These are phyloP conservation scores for Pomatostomus ruficeps DNA, from an alignment of 2,113 vertebrate genomes.

Conservation along the genomic window DNA sequence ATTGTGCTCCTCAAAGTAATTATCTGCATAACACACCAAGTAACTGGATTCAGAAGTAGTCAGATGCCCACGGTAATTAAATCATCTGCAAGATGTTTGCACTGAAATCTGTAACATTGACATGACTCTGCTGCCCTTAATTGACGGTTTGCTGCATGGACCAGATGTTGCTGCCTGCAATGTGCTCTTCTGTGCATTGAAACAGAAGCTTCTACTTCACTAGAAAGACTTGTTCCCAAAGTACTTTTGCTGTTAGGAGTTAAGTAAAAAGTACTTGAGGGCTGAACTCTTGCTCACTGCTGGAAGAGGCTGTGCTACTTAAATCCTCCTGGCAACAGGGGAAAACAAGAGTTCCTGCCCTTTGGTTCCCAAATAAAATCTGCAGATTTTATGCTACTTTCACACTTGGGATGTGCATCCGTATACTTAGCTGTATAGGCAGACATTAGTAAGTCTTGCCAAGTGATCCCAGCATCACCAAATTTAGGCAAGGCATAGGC, in stretches of 20 bases:
- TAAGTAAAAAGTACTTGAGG: neutral
- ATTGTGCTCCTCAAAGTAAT: neutral
- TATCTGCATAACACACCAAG: neutral
- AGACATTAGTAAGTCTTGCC: neutral
- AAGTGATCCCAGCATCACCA: neutral
- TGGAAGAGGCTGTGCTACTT: neutral
- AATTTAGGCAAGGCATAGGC: neutral
- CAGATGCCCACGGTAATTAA: neutral
- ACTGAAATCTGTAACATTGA: neutral
- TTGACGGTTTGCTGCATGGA: neutral
- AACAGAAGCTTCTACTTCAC: neutral
- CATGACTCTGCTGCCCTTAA: neutral
- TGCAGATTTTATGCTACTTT: neutral
- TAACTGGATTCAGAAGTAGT: neutral
- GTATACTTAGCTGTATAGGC: neutral
- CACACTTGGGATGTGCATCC: neutral
- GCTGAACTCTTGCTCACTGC: neutral
- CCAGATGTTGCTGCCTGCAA: neutral
- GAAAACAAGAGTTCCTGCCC: neutral
- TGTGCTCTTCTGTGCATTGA: neutral
- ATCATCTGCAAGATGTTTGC: neutral
- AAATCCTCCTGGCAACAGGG: neutral
- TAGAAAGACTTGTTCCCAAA: neutral
- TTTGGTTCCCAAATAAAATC: neutral
- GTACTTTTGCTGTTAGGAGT: neutral